Base-by-base conservation (phyloP, 1,140 invertebrate species). In the Drosophila sucinea region DNA sequence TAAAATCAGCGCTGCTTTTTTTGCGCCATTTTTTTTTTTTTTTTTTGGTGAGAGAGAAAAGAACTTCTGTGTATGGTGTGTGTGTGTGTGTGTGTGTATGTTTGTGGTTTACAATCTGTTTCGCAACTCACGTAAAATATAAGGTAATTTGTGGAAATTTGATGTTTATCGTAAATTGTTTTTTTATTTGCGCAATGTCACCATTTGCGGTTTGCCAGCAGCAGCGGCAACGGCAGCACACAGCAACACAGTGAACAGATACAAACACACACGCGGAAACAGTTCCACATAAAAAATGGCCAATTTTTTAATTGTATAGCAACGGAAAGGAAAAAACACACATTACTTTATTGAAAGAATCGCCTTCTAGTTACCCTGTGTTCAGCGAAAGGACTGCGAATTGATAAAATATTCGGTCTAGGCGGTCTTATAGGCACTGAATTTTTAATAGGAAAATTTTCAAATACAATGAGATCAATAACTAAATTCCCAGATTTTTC, bases 141-240 rank as follows among this genome's bases (percentile, higher is more conserved):
- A 91, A 90, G 83, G 90, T 91, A 91, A 91, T 91, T 91, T 91
- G 90, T 91, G 90, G 83, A 91, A 90, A 91, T 91, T 91, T 91
- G 90, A 91, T 91, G 83, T 86, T 91, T 91, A 91, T 91, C 90
- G 86, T 83, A 90, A 91, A 91, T 91, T 90, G 90, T 91, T 90
- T 91, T 51, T 91, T 91, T 91, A 89, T 91, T 87, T 91, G 80
- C 84, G 81, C 84, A 89, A 89, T 89, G 84, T 89, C 84, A 89
- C 84, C 84, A 89, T 89, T 89, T 89, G 84, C 63, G 83, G 83
- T 87, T 87, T 83, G 72, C 79, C 76, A 87, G 57, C 79, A 76
- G 67, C 64, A 47, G 17, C 44, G 25, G 8, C 38, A 41, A 11
- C 40, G 30, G 17, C 17, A 17, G 17, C 17, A 17, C 17, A 17